Base-by-base conservation (phyloP, 2,888 invertebrate species). In the Incurvaria masculella region DNA sequence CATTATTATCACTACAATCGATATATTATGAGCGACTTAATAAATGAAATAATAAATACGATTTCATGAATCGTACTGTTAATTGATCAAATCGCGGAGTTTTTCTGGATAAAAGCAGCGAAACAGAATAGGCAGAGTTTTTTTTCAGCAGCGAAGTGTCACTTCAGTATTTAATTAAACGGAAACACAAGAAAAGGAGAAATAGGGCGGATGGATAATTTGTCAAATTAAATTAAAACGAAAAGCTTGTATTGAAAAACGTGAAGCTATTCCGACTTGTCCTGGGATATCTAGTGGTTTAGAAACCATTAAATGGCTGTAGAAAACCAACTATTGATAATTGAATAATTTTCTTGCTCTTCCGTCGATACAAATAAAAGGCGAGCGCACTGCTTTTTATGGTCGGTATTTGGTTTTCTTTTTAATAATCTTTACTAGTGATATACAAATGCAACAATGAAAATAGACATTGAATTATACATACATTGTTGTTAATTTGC, bases 141-240 rank as follows among this genome's bases (percentile, higher is more conserved):
- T 33, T 33, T 33, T 33, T 33, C 33, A 33, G 33, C 14, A 4
- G 33, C 8, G 33, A 61, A 72, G 71, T 74, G 76, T 67, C 76
- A 75, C 74, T 76, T 59, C 68, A 74, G 71, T 69, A 73, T 76
- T 78, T 78, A 78, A 78, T 78, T 78, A 76, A 76, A 73, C 60
- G 65, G 64, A 68, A 67, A 63, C 65, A 69, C 14, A 69, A 69
- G 67, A 65, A 42, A 33, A 47, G 41, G 68, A 68, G 23, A 73
- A 70, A 69, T 67, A 70, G 72, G 72, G 66, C 68, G 69, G 68
- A 68, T 64, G 66, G 72, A 72, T 72, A 72, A 75, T 78, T 76
- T 75, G 75, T 76, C 76, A 76, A 78, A 76, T 72, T 76, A 76
- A 78, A 78, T 78, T 76, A 76, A 76, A 51, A 75, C 72, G 69